Base-by-base conservation (phyloP, 2,113 vertebrate species). In the Toxostoma redivivum region DNA sequence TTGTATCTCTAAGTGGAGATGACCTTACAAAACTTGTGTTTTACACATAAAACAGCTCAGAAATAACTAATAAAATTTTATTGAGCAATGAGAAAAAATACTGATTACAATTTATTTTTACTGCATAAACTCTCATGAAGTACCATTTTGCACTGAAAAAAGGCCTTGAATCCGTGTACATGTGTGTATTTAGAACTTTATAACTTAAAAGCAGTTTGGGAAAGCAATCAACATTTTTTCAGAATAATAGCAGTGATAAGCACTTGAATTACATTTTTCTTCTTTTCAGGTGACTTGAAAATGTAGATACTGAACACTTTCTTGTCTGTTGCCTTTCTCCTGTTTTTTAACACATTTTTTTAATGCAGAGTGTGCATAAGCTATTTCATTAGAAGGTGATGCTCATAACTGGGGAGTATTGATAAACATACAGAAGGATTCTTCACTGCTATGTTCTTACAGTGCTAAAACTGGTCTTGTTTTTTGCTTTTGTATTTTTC, bases 1-100 rank as follows among this genome's bases (percentile, higher is more conserved):
- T 97, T 96, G 31, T 87, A 90, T 96, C 77, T 94, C 56, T 78
- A 88, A 95, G 76, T 90, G 87, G 81, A 77, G 70, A 93, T 95
- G 62, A 97, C 96, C 53, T 92, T 95, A 67, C 8, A 33, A 79
- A 95, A 94, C 90, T 91, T 93, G 28, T 66, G 40, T 81, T 86
- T 92, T 82, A 50, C n/a, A 57, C 66, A 33, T 62, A 81, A 94
- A 56, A 8, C 15, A 65, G 79, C 84, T 96, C 90, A 81, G 56
- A 88, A 90, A 86, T 69, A 69, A 70, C 25, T 24, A 66, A 50
- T 60, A 81, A 44, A 73, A 80, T 94, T 66, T 33, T 81, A 62
- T 17, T 62, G 33, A 83, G 31, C 35, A 74, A 11, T 61, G 35
- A 72, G 44, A 54, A 74, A 91, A 96, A 94, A 42, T 85, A 94